Conservation (phyloP, 2,113 vertebrate genomes). For the Elachura formosa region DNA sequence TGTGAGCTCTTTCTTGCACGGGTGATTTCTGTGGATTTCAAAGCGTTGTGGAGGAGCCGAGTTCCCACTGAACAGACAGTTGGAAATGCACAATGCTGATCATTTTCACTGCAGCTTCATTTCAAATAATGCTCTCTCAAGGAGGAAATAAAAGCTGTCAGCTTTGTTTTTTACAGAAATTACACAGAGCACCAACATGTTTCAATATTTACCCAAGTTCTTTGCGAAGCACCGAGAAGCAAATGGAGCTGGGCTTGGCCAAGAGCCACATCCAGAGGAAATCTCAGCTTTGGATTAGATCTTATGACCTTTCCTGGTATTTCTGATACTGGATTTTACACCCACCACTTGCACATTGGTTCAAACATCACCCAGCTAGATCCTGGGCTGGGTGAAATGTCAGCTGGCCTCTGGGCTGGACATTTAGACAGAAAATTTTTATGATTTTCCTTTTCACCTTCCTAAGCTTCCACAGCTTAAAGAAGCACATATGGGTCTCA, state of each 20-base stretch:
- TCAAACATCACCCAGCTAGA: accelerated
- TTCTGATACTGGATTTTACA: neutral
- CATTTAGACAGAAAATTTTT: neutral
- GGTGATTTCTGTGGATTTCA: neutral
- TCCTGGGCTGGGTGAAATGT: neutral
- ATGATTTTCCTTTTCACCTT: neutral
- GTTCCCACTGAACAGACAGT: neutral
- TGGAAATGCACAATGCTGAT: neutral
- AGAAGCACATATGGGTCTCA: neutral
- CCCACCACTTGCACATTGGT: accelerated
- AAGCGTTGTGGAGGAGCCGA: neutral
- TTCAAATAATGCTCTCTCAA: neutral
- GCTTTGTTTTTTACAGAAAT: neutral
- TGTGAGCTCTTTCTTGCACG: slow-evolving; percentile 76
- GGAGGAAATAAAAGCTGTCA: slow-evolving; percentile 2
- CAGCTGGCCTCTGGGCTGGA: neutral
- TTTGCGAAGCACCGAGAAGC: neutral
- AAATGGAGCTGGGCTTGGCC: neutral
- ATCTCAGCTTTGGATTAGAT: neutral
- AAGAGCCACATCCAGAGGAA: neutral
- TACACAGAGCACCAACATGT: neutral
- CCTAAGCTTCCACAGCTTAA: neutral
- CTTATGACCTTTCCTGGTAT: neutral
- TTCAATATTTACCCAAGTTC: slow-evolving; percentile 22
- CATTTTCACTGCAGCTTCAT: neutral